phyloP scores from a whole-genome alignment of 2,888 invertebrate genomes.

The Nymphalis polychloros region DNA sequence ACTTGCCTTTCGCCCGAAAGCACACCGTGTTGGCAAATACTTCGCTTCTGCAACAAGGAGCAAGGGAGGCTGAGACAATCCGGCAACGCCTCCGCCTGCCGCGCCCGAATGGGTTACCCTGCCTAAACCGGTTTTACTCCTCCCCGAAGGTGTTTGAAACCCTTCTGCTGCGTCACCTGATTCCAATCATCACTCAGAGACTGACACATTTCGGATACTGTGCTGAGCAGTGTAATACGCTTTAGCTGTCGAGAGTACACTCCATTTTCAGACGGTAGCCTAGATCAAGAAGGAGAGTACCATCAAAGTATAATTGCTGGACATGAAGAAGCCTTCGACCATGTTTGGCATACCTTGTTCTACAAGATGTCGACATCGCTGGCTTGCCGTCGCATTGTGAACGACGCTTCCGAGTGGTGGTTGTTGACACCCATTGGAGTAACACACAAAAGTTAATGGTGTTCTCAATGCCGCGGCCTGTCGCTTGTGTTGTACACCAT shows the following conservation, averaged over 20 bases:
- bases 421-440: conserved; percentile 24
- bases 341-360: not conserved
- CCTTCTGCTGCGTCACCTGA: not conserved
- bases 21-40: too few relatives aligned
- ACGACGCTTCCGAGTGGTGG: conserved; percentile 20
- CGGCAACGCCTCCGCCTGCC: too few relatives aligned
- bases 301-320: not conserved
- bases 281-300: not conserved
- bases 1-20: too few relatives aligned
- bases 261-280: not conserved
- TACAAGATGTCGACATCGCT: not conserved
- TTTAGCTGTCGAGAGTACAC: not conserved
- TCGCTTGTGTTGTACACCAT: conserved; percentile 33
- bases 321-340: not conserved
- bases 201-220: not conserved
- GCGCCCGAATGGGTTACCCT: too few relatives aligned
- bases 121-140: too few relatives aligned
- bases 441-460: conserved; percentile 27
- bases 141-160: not conserved
- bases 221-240: not conserved
- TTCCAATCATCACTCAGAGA: not conserved
- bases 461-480: conserved; percentile 39
- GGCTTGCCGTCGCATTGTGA: not conserved
- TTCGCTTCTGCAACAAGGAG: too few relatives aligned
- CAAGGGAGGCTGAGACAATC: too few relatives aligned